Percentiles rank a stretch among this genome's conserved stretches.
These are phyloP conservation scores for Drosophila sproati DNA, from an alignment of 1,140 invertebrate genomes.

Conservation along the genomic window DNA sequence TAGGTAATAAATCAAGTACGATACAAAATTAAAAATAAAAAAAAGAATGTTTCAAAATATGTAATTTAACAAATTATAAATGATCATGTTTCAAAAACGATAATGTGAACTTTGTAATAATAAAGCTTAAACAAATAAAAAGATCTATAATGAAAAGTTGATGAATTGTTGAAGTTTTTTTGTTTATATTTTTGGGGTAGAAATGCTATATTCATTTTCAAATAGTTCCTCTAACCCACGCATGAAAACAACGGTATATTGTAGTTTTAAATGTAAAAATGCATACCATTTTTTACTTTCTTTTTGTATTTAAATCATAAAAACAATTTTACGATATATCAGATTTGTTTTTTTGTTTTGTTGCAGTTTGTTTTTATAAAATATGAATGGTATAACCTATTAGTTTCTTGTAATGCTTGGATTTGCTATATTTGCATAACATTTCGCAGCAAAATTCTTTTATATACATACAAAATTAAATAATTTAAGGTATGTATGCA, in stretches of 20 bases:
- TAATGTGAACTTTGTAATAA: slow-evolving; percentile 61
- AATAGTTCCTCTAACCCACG: slow-evolving; percentile 1
- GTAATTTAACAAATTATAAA: slow-evolving; percentile 58
- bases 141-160: slow-evolving; percentile 60
- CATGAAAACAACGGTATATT: slow-evolving; percentile 50
- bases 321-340: slow-evolving; percentile 80
- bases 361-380: slow-evolving; percentile 60
- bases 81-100: slow-evolving; percentile 56
- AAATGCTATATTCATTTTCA: too few relatives aligned
- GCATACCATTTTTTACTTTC: slow-evolving; percentile 58
- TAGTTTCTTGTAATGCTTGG: slow-evolving; percentile 76
- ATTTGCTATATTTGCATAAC: slow-evolving; percentile 71
- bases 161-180: background rate
- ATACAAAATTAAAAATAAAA: slow-evolving; percentile 54
- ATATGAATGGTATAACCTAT: slow-evolving; percentile 79
- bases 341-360: slow-evolving; percentile 48
- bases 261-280: slow-evolving; percentile 62
- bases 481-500: slow-evolving; percentile 76
- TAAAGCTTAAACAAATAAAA: slow-evolving; percentile 77
- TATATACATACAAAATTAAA: slow-evolving; percentile 74
- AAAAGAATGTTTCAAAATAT: slow-evolving; percentile 68
- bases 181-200: background rate
- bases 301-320: slow-evolving; percentile 82
- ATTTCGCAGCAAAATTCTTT: slow-evolving; percentile 59
- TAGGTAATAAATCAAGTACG: slow-evolving; percentile 53